Evolutionary conservation across 2,888 invertebrate genomes (phyloP), one percentile per base, ranked within the genome.

Genomic region (Dasypolia templi): DNA sequence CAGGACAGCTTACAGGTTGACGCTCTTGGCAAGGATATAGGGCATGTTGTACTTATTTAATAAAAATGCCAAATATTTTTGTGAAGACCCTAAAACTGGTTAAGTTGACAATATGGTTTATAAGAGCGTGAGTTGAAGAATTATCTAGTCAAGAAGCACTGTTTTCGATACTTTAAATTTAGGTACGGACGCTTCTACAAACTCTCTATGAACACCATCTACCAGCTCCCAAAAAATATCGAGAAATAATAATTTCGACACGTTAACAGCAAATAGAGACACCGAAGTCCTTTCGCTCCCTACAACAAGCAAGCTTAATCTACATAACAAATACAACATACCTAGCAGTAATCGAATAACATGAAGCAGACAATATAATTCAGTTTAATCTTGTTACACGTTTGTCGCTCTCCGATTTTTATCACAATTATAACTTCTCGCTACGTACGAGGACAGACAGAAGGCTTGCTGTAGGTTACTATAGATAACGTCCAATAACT

Each of bases 361-460:
- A 64, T 46, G 55, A 46, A 26, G 29, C 62, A 67, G 70, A 77
- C 74, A 77, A 77, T 67, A 73, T 81, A 81, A 81, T 81, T 81
- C 77, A 73, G 49, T 81, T 73, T 81, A 81, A 81, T 70, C 77
- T 81, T 63, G n/a, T 81, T 81, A 73, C 55, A 46, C 44, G 66
- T 63, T 58, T 72, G 65, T 72, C 77, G 63, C 61, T 66, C 63
- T 26, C 42, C 63, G 63, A 81, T 81, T 77, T 81, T 81, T 81
- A 81, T 81, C 81, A 73, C 73, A 81, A 81, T 81, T 81, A 81
- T 63, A 70, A 70, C 66, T 73, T 81, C 51, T 64, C 22, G 9
- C 26, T 26, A 39, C 42, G n/a, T 44, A 35, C 3, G 19, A 19
- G 11, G n/a, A 29, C 35, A 44, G 5, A 11, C 63, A 73, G 74